phyloP scores from a whole-genome alignment of 2,113 vertebrate species.

The Solenodon paradoxus region DNA sequence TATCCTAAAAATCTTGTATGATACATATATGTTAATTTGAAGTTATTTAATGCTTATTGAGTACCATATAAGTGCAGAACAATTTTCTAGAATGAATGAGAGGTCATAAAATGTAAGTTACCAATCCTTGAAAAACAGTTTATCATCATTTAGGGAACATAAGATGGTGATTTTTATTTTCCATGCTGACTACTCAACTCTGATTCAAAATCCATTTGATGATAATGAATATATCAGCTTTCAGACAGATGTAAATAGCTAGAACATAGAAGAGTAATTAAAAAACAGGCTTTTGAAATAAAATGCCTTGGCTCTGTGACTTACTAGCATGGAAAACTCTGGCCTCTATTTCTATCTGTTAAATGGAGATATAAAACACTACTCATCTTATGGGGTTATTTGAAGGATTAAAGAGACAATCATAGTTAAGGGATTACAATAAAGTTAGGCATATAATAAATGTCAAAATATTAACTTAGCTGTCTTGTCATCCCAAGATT shows the following conservation, averaged over 20 bases:
- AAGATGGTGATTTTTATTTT: conserved; percentile 21
- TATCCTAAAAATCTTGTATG: neutral
- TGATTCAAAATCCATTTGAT: conserved; percentile 26
- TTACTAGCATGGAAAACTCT: neutral
- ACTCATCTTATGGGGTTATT: neutral
- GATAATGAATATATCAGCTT: neutral
- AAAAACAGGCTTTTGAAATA: neutral
- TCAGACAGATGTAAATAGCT: neutral
- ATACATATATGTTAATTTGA: neutral
- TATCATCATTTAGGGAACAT: neutral
- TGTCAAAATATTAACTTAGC: neutral
- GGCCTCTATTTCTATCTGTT: neutral
- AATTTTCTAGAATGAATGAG: neutral
- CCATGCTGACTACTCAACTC: neutral
- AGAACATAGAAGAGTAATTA: neutral
- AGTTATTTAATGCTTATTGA: neutral
- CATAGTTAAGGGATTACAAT: neutral
- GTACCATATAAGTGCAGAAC: neutral
- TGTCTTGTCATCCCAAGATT: neutral
- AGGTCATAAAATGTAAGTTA: neutral
- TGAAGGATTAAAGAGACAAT: neutral
- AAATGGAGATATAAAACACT: neutral
- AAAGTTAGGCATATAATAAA: neutral
- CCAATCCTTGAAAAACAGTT: neutral
- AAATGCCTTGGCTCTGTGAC: neutral